Evolutionary conservation across 1,140 invertebrate genomes (phyloP).

Genomic region (Apis cerana): DNA sequence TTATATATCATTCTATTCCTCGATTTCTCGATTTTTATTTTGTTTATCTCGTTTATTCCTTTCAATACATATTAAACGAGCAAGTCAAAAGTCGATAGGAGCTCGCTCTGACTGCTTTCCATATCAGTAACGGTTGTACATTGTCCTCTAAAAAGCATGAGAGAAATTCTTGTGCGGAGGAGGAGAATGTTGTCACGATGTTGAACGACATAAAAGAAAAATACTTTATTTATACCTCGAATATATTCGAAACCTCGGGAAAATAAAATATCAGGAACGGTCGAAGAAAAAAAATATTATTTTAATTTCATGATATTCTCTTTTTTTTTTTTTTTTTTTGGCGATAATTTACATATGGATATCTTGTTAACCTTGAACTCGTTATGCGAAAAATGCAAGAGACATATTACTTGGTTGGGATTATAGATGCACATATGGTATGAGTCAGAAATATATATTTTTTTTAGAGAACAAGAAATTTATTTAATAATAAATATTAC

Average conservation of each 20-base stretch:
- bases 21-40: background rate
- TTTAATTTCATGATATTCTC: background rate
- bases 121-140: background rate
- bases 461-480: too few species aligned
- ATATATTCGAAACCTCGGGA: too few species aligned
- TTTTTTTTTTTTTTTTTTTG: background rate
- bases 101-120: background rate
- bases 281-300: background rate
- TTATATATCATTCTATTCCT: background rate
- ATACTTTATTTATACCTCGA: background rate
- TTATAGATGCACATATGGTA: background rate
- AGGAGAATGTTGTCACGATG: background rate
- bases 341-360: background rate
- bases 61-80: background rate
- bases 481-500: background rate
- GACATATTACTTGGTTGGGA: too few species aligned
- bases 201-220: background rate
- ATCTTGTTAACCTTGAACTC: constrained; percentile 9
- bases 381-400: background rate
- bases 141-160: background rate
- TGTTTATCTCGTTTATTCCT: background rate
- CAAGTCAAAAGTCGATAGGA: background rate
- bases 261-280: background rate
- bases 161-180: background rate
- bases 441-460: background rate